phyloP scores from a whole-genome alignment of 2,888 invertebrate genomes.

The Dynastes maya region DNA sequence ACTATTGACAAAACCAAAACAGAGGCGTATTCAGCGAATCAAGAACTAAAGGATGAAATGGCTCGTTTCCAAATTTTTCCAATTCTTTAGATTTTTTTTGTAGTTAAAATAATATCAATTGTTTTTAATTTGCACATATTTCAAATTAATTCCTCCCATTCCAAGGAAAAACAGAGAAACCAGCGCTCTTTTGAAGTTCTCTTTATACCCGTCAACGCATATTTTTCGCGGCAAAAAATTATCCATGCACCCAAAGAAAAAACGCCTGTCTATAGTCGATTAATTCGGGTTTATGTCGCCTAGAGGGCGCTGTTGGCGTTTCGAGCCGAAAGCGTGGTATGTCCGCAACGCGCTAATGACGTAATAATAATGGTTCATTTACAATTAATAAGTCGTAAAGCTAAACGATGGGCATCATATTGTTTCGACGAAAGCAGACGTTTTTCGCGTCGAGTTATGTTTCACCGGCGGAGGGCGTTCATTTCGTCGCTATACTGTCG shows the following conservation, averaged over 20 bases:
- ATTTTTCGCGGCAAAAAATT: neutral
- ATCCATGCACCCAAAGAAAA: neutral
- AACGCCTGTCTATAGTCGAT: neutral
- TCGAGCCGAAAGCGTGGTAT: conserved; percentile 27
- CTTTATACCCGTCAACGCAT: neutral
- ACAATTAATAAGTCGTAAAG: conserved; percentile 71
- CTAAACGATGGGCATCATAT: conserved; percentile 65
- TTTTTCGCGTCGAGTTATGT: neutral
- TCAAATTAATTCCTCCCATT: too few relatives aligned
- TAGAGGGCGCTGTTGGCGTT: conserved; percentile 14
- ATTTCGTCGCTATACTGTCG: neutral
- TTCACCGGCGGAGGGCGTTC: neutral
- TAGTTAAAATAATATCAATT: too few relatives aligned
- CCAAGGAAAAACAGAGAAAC: too few relatives aligned
- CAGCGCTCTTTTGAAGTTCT: neutral
- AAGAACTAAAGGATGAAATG: too few relatives aligned
- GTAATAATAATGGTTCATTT: conserved; percentile 70
- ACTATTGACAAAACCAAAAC: too few relatives aligned
- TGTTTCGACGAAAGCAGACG: conserved; percentile 56
- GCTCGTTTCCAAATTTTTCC: too few relatives aligned
- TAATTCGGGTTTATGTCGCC: conserved; percentile 15
- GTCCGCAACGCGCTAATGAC: conserved; percentile 68
- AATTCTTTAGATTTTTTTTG: too few relatives aligned
- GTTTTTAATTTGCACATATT: too few relatives aligned
- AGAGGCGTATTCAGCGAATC: too few relatives aligned